Conservation (phyloP, 2,888 invertebrate species). For the Cancer borealis region DNA sequence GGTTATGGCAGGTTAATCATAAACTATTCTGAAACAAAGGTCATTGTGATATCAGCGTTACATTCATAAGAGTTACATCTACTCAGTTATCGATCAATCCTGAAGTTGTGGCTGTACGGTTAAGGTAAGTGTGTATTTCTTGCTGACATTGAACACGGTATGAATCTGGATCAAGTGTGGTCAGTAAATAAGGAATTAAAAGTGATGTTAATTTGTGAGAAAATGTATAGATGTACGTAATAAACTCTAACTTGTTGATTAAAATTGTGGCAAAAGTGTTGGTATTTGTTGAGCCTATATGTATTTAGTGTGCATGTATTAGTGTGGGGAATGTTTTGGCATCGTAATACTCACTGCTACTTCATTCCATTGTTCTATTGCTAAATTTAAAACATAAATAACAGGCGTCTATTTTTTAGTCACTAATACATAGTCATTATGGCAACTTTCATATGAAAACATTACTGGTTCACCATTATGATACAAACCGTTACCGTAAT, state of each 20-base stretch:
- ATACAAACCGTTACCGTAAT: conserved; percentile 8
- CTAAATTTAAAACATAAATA: background rate
- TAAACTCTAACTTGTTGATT: background rate
- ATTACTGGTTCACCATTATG: background rate
- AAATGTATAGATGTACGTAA: background rate
- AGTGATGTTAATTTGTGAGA: background rate
- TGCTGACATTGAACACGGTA: background rate
- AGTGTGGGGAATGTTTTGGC: background rate
- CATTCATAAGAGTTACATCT: too few relatives aligned
- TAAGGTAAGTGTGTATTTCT: background rate
- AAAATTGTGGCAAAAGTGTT: background rate
- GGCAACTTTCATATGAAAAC: background rate
- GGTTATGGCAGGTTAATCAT: too few relatives aligned
- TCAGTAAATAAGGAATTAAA: background rate
- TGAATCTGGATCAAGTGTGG: background rate
- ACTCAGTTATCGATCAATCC: too few relatives aligned
- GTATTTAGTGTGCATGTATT: background rate
- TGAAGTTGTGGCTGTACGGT: too few relatives aligned
- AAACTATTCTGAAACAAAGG: too few relatives aligned
- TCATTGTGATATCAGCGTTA: too few relatives aligned
- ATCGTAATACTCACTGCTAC: background rate
- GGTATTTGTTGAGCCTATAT: background rate
- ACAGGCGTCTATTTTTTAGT: background rate
- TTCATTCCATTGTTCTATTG: background rate
- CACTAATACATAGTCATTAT: conserved; percentile 20